Conservation (phyloP, 2,113 vertebrate genomes). For the Dasyprocta punctata region DNA sequence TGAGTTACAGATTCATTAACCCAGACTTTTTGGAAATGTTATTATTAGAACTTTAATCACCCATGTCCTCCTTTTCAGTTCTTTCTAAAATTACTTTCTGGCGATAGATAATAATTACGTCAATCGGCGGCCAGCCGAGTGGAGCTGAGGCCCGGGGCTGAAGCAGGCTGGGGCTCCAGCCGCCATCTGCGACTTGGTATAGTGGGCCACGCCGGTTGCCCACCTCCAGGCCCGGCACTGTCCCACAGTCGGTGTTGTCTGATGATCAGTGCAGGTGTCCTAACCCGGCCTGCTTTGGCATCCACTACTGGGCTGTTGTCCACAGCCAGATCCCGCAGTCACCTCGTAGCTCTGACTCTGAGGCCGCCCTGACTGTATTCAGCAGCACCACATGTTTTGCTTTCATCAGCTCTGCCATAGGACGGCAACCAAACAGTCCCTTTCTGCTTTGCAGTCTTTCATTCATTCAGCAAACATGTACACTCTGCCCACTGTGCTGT, state of each 20-base stretch:
- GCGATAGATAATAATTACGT: constrained; percentile 78
- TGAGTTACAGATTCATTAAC: constrained; percentile 79
- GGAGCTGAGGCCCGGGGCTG: constrained; percentile 71
- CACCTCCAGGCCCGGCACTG: background rate
- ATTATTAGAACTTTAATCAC: constrained; percentile 83
- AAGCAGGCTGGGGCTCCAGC: constrained; percentile 64
- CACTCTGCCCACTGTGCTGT: background rate
- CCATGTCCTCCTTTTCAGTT: constrained; percentile 81
- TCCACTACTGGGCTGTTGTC: background rate
- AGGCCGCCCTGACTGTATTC: too few species aligned
- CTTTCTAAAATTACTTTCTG: constrained; percentile 81
- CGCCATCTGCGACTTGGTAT: constrained; percentile 23
- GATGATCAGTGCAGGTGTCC: too few species aligned
- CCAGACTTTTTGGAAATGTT: constrained; percentile 76
- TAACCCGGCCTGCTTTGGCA: background rate
- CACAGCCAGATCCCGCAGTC: background rate
- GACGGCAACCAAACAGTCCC: background rate
- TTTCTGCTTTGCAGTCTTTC: background rate
- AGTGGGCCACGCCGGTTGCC: background rate
- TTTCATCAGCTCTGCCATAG: background rate
- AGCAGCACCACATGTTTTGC: background rate
- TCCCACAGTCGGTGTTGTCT: background rate
- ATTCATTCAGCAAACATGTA: background rate
- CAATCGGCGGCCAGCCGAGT: constrained; percentile 71
- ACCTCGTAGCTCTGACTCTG: background rate